A percentile compares a stretch with the other conserved stretches of the same genome.
These are phyloP conservation scores for Thryonomys swinderianus DNA, from an alignment of 2,113 vertebrate genomes.

Conservation along the genomic window DNA sequence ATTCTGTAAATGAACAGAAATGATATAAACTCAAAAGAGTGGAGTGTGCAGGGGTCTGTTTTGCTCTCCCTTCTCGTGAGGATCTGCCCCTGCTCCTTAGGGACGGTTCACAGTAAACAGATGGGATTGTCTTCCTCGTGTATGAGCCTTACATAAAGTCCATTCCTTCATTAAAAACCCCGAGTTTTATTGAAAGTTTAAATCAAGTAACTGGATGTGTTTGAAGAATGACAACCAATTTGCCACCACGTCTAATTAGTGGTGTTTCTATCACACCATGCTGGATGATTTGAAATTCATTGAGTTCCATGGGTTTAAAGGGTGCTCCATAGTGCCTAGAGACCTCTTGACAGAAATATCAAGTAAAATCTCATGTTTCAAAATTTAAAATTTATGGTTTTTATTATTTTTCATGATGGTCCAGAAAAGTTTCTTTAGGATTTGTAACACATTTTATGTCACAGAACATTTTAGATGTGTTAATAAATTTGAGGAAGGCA, in stretches of 20 bases:
- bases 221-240: neutral
- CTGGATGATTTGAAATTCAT: rapidly evolving
- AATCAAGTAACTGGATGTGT: neutral
- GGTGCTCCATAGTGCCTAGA: neutral
- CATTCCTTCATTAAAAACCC: neutral
- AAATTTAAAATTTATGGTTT: neutral
- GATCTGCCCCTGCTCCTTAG: neutral
- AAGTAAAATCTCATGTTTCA: neutral
- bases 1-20: neutral
- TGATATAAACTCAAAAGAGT: neutral
- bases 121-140: neutral
- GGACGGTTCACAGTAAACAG: neutral
- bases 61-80: neutral
- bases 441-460: neutral
- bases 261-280: neutral
- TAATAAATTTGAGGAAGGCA: neutral
- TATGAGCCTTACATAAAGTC: neutral
- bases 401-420: neutral
- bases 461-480: neutral
- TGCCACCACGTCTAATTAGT: neutral
- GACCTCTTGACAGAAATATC: neutral
- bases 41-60: neutral
- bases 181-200: neutral
- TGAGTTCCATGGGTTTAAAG: neutral
- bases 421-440: neutral